A percentile compares a stretch with the other conserved stretches of the same genome.
Conservation (phyloP, 1,140 invertebrate species). For the Pachypsylla venusta region DNA sequence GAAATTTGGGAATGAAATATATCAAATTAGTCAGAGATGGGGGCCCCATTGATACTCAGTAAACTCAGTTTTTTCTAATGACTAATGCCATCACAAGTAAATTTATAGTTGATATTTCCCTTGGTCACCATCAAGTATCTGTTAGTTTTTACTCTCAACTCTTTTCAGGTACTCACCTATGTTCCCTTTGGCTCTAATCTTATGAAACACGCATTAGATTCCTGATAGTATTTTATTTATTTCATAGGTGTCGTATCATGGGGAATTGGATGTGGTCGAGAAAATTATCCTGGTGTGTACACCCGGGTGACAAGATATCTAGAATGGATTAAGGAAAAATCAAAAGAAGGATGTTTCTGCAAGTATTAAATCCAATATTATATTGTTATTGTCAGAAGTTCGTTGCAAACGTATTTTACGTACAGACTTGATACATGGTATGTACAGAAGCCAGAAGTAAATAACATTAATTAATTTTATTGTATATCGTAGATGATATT, state of each 20-base stretch:
- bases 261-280: slow-evolving; percentile 57
- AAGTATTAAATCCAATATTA: slow-evolving; percentile 11
- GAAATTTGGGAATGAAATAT: no score
- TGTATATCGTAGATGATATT: no score
- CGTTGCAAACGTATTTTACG: not conserved
- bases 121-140: no score
- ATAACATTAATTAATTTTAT: no score
- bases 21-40: no score
- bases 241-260: slow-evolving; percentile 47
- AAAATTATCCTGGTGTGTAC: slow-evolving; percentile 56
- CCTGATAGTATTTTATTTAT: slow-evolving; percentile 16
- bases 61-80: no score
- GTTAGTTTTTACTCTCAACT: no score
- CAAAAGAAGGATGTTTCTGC: slow-evolving; percentile 24
- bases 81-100: no score
- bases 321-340: slow-evolving; percentile 42
- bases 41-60: no score
- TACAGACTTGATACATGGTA: not conserved
- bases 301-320: slow-evolving; percentile 51
- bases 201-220: slow-evolving; percentile 9
- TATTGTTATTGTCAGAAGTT: not conserved
- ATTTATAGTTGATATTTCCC: no score
- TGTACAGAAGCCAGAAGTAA: not conserved
- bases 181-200: not conserved
- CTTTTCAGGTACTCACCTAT: slow-evolving; percentile 9